Evolutionary conservation across 2,113 vertebrate genomes (phyloP).

Genomic region (Micromys minutus): DNA sequence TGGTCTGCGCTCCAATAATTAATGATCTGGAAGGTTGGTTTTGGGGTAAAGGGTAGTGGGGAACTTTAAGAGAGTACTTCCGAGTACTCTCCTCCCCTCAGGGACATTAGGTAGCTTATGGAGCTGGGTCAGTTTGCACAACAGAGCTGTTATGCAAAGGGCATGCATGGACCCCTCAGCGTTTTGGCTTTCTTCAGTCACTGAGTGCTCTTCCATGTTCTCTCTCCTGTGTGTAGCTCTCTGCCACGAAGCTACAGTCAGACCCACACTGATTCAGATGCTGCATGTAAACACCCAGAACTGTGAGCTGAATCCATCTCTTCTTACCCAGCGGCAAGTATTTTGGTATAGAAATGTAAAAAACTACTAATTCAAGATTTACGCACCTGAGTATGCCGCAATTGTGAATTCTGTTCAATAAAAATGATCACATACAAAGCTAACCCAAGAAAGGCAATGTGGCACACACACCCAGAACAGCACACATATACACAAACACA

Average conservation of each 20-base stretch:
- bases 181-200: not conserved
- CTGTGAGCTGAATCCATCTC: not conserved
- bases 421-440: slow-evolving; percentile 33
- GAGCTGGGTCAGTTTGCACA: not conserved
- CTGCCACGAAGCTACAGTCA: not conserved
- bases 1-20: not conserved
- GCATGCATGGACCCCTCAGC: not conserved
- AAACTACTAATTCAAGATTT: not conserved
- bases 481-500: not conserved
- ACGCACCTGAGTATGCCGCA: not conserved
- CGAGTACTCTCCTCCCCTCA: not conserved
- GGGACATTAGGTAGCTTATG: not conserved
- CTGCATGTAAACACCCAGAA: not conserved
- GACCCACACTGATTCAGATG: too few species aligned
- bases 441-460: slow-evolving; percentile 4
- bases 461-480: not conserved
- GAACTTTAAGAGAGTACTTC: not conserved
- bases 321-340: not conserved
- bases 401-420: not conserved
- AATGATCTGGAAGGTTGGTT: not conserved
- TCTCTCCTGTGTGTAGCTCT: not conserved
- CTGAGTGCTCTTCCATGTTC: not conserved
- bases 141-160: not conserved
- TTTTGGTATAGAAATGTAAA: not conserved
- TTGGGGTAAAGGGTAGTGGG: too few species aligned